These are phyloP conservation scores for Microtus montanus DNA, from an alignment of 2,113 vertebrate species.

Conservation along the genomic window DNA sequence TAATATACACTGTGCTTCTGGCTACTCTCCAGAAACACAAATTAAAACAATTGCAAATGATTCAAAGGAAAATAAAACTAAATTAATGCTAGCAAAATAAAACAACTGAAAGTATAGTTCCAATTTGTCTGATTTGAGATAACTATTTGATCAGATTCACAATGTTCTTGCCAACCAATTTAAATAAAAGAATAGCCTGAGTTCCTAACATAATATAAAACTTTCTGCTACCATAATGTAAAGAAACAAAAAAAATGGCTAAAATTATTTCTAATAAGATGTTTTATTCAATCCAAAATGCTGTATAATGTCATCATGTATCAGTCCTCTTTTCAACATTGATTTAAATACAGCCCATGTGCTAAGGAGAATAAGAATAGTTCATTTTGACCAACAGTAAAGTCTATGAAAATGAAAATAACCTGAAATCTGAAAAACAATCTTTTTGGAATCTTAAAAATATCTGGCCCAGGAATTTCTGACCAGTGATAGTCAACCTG, in stretches of 20 bases:
- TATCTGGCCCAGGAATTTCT: too few relatives aligned
- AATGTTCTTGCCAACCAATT: background rate
- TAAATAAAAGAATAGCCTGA: background rate
- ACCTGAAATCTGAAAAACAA: too few relatives aligned
- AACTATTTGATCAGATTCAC: background rate
- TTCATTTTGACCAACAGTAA: background rate
- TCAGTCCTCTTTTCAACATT: background rate
- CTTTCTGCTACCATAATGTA: background rate
- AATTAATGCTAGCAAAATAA: background rate
- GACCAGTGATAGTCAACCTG: too few relatives aligned
- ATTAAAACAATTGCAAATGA: background rate
- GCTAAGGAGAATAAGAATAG: background rate
- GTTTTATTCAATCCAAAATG: conserved; percentile 2
- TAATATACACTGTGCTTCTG: conserved; percentile 11
- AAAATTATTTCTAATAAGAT: background rate
- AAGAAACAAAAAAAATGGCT: background rate
- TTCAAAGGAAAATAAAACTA: background rate
- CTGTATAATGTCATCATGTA: background rate
- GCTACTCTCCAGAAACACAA: background rate
- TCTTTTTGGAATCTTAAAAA: too few relatives aligned
- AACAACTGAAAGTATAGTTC: background rate
- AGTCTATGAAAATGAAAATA: background rate
- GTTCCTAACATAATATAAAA: background rate
- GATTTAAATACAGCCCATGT: background rate
- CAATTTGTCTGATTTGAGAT: background rate